These are phyloP conservation scores for Mythimna ferrago DNA, from an alignment of 2,888 invertebrate species.

Conservation along the genomic window DNA sequence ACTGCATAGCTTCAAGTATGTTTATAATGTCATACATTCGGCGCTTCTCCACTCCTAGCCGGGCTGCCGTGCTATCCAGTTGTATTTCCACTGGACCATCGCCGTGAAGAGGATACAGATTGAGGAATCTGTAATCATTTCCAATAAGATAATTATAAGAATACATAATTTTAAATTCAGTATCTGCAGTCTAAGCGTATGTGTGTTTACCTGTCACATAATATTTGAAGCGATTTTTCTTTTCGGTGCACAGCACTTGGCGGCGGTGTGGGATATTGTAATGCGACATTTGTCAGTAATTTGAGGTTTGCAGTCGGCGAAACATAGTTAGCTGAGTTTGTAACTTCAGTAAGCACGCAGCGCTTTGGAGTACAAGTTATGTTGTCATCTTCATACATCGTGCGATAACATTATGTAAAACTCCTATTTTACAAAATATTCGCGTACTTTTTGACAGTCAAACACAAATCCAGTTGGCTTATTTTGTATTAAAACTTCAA, in stretches of 20 bases:
- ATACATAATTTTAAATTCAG: neutral
- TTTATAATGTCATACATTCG: constrained; percentile 94
- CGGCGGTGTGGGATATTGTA: constrained; percentile 89
- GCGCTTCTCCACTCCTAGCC: constrained; percentile 92
- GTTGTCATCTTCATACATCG: constrained; percentile 89
- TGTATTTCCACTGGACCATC: constrained; percentile 90
- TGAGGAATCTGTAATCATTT: constrained; percentile 86
- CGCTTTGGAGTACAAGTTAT: constrained; percentile 89
- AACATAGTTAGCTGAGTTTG: constrained; percentile 88
- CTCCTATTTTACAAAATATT: constrained; percentile 81
- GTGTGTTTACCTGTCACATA: constrained; percentile 90
- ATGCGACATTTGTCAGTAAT: constrained; percentile 92
- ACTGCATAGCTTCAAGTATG: constrained; percentile 93
- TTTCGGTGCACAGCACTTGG: constrained; percentile 89
- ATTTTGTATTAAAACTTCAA: constrained; percentile 62
- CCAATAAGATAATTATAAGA: constrained; percentile 20
- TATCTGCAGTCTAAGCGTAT: neutral
- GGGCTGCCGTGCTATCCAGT: constrained; percentile 92
- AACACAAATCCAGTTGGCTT: constrained; percentile 82
- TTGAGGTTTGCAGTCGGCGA: constrained; percentile 93
- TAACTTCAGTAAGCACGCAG: constrained; percentile 89
- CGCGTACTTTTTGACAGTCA: constrained; percentile 87
- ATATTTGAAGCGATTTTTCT: constrained; percentile 91
- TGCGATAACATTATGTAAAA: constrained; percentile 88
- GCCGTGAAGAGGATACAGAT: constrained; percentile 89